Percentiles rank a stretch among this genome's conserved stretches.
phyloP scores from a whole-genome alignment of 2,113 vertebrate genomes.

The Cariama cristata region DNA sequence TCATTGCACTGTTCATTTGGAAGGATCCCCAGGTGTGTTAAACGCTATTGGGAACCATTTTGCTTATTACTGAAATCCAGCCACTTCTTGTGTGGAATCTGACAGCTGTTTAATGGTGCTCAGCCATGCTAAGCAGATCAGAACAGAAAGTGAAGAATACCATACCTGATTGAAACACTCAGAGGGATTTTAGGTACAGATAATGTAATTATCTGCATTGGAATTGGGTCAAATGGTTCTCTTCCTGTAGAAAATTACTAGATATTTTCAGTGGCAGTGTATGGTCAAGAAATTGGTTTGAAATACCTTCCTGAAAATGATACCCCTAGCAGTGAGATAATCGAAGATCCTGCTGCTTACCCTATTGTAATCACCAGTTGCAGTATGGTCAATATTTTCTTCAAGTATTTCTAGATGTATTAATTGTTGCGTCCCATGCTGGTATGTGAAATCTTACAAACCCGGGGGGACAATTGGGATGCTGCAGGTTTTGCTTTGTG shows the following conservation, averaged over 20 bases:
- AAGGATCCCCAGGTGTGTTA: conserved; percentile 60
- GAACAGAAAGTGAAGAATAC: conserved; percentile 66
- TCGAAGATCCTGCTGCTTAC: conserved; percentile 9
- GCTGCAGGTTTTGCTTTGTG: background rate
- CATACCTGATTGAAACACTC: conserved; percentile 66
- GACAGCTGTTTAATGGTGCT: conserved; percentile 66
- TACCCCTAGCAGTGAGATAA: conserved; percentile 22
- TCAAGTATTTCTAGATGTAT: background rate
- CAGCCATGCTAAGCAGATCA: conserved; percentile 62
- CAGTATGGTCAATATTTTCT: background rate
- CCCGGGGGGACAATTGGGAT: background rate
- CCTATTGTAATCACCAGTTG: background rate
- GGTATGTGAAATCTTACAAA: background rate
- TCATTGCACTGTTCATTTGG: conserved; percentile 56
- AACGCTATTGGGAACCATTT: conserved; percentile 41
- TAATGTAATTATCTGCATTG: conserved; percentile 63
- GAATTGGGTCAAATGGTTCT: conserved; percentile 58
- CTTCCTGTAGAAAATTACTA: conserved; percentile 54
- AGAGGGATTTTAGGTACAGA: conserved; percentile 56
- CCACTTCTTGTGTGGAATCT: conserved; percentile 52
- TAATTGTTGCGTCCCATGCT: conserved; percentile 23
- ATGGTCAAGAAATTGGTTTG: conserved; percentile 55
- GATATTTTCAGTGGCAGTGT: conserved; percentile 15
- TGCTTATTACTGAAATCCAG: conserved; percentile 58
- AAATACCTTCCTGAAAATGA: conserved; percentile 35